Base-by-base conservation (phyloP, 2,113 vertebrate genomes). In the Polypterus bichir region DNA sequence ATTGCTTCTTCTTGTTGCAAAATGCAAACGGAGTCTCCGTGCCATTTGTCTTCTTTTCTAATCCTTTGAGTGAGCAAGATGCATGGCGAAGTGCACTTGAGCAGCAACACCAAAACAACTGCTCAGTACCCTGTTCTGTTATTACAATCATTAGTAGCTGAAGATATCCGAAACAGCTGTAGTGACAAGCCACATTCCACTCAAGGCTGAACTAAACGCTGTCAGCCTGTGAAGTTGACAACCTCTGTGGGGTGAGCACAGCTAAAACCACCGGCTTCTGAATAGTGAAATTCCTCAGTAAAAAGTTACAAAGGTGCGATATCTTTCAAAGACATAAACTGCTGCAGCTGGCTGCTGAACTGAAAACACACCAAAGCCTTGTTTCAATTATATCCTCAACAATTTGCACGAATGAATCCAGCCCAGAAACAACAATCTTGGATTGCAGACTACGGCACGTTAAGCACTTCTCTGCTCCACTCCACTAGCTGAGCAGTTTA, bases 11-110 rank as follows among this genome's bases (percentile, higher is more conserved):
- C 83, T 86, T 61, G 91, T 77, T 74, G 89, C 90, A 75, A 98
- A 95, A 79, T 92, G 92, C 83, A 94, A 78, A 83, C 90, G 91
- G 79, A 97, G 84, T 76, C 80, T 86, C 64, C 81, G 83, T 73
- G 92, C 92, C 94, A 97, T 97, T 82, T 83, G 82, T 81, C 84
- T 84, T 89, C 83, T 85, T 84, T 82, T 83, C 83, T 83, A 85
- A 62, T 80, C 84, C 88, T 83, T 73, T 81, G 77, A 77, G 66
- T 68, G 73, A 71, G 76, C 51, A 65, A 74, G 67, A 81, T 68
- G 77, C 88, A 86, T 84, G 80, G 76, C 79, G 73, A 78, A 79
- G 74, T 74, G 62, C 68, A 64, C 68, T 69, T 59, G 64, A 49
- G 55, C 70, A 73, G 44, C 59, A 62, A 62, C 63, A 69, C 71